Percentiles rank a stretch among this genome's conserved stretches.
These are phyloP conservation scores for Chaetops frenatus DNA, from an alignment of 2,113 vertebrate species.

Conservation along the genomic window DNA sequence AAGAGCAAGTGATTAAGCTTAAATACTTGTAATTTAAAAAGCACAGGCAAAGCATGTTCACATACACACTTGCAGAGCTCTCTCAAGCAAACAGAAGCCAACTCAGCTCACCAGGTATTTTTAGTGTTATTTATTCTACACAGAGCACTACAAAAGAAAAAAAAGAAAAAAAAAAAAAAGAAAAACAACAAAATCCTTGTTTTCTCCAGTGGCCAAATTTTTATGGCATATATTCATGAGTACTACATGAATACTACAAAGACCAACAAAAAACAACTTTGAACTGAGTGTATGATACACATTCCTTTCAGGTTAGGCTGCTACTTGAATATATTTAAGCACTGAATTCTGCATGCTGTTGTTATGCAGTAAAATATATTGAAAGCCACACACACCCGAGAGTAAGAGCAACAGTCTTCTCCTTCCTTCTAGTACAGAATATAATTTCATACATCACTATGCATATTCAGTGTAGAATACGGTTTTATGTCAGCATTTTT, in stretches of 20 bases:
- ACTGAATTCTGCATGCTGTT: background rate
- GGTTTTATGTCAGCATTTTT: background rate
- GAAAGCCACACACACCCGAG: background rate
- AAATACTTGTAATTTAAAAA: conserved; percentile 6
- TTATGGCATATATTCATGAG: fast-evolving
- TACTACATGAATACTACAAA: background rate
- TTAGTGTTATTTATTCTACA: background rate
- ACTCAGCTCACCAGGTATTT: background rate
- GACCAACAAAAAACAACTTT: background rate
- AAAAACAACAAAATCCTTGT: background rate
- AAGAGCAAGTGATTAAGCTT: conserved; percentile 28
- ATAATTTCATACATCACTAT: background rate
- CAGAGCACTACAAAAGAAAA: background rate
- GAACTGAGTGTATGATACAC: background rate
- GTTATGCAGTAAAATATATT: background rate
- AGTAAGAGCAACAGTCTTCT: background rate
- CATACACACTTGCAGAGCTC: background rate
- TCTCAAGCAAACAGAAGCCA: background rate
- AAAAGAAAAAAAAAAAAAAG: too few species aligned
- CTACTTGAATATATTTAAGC: background rate
- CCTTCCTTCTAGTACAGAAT: background rate
- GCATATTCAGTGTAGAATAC: background rate
- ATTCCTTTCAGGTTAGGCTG: background rate
- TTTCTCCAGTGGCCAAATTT: background rate
- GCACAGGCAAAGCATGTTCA: background rate